Evolutionary conservation across 2,113 vertebrate genomes (phyloP), one percentile per base, ranked within the genome.

Genomic region (Perca flavescens): DNA sequence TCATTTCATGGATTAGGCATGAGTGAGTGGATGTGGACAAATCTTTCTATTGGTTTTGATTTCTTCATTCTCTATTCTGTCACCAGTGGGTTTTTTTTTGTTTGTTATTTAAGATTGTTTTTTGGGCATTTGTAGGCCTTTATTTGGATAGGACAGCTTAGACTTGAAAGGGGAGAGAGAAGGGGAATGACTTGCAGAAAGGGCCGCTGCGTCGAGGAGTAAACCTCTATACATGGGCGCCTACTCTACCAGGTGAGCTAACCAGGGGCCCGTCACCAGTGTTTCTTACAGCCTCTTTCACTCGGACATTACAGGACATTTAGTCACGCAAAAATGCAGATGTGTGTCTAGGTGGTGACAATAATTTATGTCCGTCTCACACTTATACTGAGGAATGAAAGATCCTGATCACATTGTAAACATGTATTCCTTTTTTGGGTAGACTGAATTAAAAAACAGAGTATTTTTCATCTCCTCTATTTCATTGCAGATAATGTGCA

Each of bases 311-410:
- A 70, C 16, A 34, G 40, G 66, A 15, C 53, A 58, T 83, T 75
- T 69, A 52, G 43, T 77, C 2, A 46, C 54, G 31, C 12, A 58
- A 36, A 54, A 71, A 79, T 62, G 17, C n/a, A 72, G 52, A 65
- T 36, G 34, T 25, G 22, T 61, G 3, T 58, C 36, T 52, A 56
- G 64, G 65, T 1, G 1, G 6, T 28, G 6, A 40, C 40, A 64
- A 2, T 34, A 28, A 80, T 84, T 76, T 57, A 54, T 22, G 62
- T 58, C 58, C 50, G 21, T 54, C 58, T 73, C 7, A 53, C 40
- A 25, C 40, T 36, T 19, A 11, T 43, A 64, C 34, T 43, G 8
- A 58, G 13, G 56, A 67, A 52, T 34, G 21, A 61, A 11, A 47
- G 31, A 40, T 77, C 12, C 31, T 15, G 9, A 25, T 77, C 60